Base-by-base conservation (phyloP, 1,140 invertebrate species). In the Centruroides sculpturatus region DNA sequence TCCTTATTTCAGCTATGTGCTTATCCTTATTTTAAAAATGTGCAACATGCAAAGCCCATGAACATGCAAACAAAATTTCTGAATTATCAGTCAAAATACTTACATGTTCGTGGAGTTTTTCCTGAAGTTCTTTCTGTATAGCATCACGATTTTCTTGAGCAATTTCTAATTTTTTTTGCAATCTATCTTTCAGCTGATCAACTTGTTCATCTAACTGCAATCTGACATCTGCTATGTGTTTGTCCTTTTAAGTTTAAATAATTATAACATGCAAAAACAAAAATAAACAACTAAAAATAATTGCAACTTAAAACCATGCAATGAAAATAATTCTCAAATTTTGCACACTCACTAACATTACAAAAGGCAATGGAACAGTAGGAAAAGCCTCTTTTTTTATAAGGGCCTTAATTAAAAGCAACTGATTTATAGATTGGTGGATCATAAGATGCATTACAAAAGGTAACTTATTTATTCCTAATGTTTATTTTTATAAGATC, bases 31-130 rank as follows among this genome's bases (percentile, higher is more conserved):
- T 35, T 36, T 11, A 35, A 56, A 56, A 56, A 47, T 13, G n/a
- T n/a, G n/a, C 12, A 47, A 46, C 36, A 56, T 12, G 13, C 10
- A 47, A 46, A 46, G 41, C 10, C n/a, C 11, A 56, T 41, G 9
- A 57, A 23, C n/a, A 57, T 3, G 13, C 34, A 57, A 8, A 3
- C 9, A 8, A 4, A 57, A 35, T 36, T 35, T 36, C 47, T n/a
- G 34, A n/a, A 57, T 10, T 13, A 48, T 10, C 8, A 47, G 35
- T 9, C 54, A 12, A n/a, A 49, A 46, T 59, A 81, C 84, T 84
- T 73, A 92, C 89, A 76, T 92, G 88, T 74, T 92, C 86, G 74
- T 87, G 87, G 8, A 92, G 82, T 66, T 88, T 86, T 68, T 89
- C 85, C 59, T 90, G 76, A 82, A 92, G 89, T 73, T 85, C 87